These are phyloP conservation scores for Polia nebulosa DNA, from an alignment of 2,888 invertebrate species.

Conservation along the genomic window DNA sequence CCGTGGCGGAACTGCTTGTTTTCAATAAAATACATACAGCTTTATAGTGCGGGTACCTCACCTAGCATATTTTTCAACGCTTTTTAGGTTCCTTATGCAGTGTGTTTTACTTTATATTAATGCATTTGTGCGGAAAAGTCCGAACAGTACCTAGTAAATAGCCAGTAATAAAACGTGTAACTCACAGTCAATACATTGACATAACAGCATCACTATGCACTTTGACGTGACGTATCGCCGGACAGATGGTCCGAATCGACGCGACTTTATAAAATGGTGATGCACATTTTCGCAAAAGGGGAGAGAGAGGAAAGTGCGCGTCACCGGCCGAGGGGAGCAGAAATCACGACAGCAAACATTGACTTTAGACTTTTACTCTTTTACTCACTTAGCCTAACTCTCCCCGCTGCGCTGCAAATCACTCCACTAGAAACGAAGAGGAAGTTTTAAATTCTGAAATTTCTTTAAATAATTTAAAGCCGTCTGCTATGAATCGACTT, in stretches of 20 bases:
- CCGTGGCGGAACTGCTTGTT: no score
- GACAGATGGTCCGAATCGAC: conserved; percentile 53
- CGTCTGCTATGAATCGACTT: conserved; percentile 75
- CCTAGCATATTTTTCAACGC: no score
- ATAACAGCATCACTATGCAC: conserved; percentile 56
- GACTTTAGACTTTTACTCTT: conserved; percentile 90
- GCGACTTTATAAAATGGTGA: conserved; percentile 63
- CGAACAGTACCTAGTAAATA: conserved; percentile 2
- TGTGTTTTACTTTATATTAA: no score
- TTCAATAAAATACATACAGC: no score
- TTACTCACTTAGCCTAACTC: conserved; percentile 89
- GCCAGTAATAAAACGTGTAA: conserved; percentile 24
- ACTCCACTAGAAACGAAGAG: conserved; percentile 81
- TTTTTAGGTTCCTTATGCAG: no score
- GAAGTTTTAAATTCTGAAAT: conserved; percentile 82
- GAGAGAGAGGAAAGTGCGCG: conserved; percentile 72
- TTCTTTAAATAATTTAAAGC: conserved; percentile 82
- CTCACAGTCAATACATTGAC: conserved; percentile 30
- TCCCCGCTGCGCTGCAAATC: conserved; percentile 83
- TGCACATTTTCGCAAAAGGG: conserved; percentile 74
- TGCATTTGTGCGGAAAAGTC: no score
- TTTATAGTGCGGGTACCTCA: no score
- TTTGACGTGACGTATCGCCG: conserved; percentile 48
- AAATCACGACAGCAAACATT: conserved; percentile 90
- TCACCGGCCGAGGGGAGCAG: conserved; percentile 82